Evolutionary conservation across 2,113 vertebrate species (phyloP).

Genomic region (Semnornis frantzii): DNA sequence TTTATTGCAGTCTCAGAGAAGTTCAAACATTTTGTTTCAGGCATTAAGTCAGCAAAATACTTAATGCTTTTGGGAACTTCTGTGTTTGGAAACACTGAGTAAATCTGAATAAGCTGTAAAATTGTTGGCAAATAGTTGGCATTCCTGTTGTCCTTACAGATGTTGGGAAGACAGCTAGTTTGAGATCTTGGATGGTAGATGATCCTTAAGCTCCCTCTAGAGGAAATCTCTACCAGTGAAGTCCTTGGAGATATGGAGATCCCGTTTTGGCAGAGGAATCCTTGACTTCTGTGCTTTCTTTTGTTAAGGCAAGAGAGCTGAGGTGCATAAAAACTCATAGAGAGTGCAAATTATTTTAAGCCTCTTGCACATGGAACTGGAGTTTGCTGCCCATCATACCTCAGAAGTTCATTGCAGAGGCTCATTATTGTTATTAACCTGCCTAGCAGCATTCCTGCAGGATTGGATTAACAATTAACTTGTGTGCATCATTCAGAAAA

Average conservation of each 20-base stretch:
- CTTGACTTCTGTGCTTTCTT: neutral
- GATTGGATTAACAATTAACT: neutral
- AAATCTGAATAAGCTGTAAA: neutral
- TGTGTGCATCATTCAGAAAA: neutral
- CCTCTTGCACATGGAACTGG: neutral
- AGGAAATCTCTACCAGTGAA: neutral
- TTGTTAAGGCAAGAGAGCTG: neutral
- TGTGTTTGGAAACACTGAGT: neutral
- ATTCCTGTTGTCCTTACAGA: neutral
- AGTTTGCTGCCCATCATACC: neutral
- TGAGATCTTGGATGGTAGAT: neutral
- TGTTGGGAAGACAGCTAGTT: neutral
- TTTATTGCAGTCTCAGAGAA: neutral
- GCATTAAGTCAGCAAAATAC: neutral
- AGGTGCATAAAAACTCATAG: neutral
- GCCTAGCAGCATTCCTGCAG: neutral
- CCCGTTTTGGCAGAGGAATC: neutral
- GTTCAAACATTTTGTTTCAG: neutral
- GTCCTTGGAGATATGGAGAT: neutral
- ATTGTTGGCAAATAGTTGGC: neutral
- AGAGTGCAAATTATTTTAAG: neutral
- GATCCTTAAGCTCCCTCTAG: constrained; percentile 30
- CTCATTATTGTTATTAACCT: neutral
- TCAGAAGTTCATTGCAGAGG: neutral
- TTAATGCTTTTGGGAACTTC: neutral